phyloP scores from a whole-genome alignment of 2,113 vertebrate species.

The Acanthochromis polyacanthus region DNA sequence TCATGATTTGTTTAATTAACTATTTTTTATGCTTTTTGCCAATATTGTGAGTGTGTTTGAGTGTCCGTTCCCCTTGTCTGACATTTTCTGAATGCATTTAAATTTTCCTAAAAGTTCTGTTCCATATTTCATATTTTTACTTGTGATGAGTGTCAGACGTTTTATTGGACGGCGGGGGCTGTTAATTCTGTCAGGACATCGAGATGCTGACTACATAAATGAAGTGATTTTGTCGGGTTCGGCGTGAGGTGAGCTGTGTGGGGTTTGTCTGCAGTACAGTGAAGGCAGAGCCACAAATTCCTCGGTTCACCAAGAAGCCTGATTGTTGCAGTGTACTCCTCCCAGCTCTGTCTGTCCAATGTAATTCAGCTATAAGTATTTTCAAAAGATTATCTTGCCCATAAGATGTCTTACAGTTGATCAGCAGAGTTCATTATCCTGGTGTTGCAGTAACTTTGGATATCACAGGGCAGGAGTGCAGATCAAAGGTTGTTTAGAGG shows the following conservation, averaged over 20 bases:
- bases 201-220: too few species aligned
- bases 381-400: too few species aligned
- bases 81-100: slow-evolving; percentile 56
- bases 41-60: slow-evolving; percentile 56
- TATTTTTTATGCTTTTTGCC: slow-evolving; percentile 54
- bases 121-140: slow-evolving; percentile 80
- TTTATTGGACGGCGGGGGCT: slow-evolving; percentile 16
- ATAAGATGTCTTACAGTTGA: too few species aligned
- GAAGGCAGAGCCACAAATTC: slow-evolving; percentile 20
- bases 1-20: slow-evolving; percentile 63
- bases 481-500: too few species aligned
- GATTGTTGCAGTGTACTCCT: slow-evolving; percentile 11
- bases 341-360: slow-evolving; percentile 21
- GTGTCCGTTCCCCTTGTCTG: slow-evolving; percentile 56
- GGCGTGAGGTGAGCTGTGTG: slow-evolving; percentile 19
- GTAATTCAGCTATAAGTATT: too few species aligned
- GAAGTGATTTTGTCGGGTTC: background rate
- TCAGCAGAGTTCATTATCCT: background rate
- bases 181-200: too few species aligned
- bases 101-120: slow-evolving; percentile 44
- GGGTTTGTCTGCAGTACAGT: slow-evolving; percentile 18
- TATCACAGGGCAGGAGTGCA: too few species aligned
- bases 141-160: slow-evolving; percentile 31
- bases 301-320: slow-evolving; percentile 22
- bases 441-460: background rate